Conservation (phyloP, 1,140 invertebrate genomes). For the Lycorma delicatula region DNA sequence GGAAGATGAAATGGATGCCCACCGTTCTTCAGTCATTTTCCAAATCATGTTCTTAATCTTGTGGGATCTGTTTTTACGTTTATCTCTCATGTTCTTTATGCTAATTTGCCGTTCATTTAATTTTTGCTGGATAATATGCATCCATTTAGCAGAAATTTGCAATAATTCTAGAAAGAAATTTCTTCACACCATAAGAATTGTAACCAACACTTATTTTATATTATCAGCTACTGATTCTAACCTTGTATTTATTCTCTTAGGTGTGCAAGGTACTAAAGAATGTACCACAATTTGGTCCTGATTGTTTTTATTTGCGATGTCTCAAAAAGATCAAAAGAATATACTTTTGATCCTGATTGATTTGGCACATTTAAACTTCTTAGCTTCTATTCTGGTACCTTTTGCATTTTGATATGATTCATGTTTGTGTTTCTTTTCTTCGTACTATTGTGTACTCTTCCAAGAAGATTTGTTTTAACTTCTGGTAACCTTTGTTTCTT, state of each 20-base stretch:
- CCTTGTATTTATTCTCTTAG: background rate
- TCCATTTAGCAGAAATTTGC: conserved; percentile 7
- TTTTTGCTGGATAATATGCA: conserved; percentile 8
- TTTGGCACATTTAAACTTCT: too few species aligned
- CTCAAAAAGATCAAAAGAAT: too few species aligned
- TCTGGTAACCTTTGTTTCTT: too few species aligned
- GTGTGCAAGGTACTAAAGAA: too few species aligned
- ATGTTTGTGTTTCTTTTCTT: too few species aligned
- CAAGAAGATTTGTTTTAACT: too few species aligned
- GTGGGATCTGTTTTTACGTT: conserved; percentile 5
- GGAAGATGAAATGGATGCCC: conserved; percentile 6
- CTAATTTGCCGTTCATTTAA: background rate
- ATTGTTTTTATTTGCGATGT: too few species aligned
- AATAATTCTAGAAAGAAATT: background rate
- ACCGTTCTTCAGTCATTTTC: conserved; percentile 12
- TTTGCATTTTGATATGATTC: too few species aligned
- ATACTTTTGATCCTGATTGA: too few species aligned
- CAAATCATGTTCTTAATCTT: conserved; percentile 1
- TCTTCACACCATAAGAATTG: background rate
- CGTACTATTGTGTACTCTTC: too few species aligned
- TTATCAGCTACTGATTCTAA: background rate
- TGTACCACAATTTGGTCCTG: too few species aligned
- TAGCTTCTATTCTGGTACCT: too few species aligned
- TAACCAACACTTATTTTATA: background rate
- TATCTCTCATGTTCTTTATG: conserved; percentile 4